Base-by-base conservation (phyloP, 1,140 invertebrate genomes). In the fruit fly (Drosophila melanogaster) region DNA sequence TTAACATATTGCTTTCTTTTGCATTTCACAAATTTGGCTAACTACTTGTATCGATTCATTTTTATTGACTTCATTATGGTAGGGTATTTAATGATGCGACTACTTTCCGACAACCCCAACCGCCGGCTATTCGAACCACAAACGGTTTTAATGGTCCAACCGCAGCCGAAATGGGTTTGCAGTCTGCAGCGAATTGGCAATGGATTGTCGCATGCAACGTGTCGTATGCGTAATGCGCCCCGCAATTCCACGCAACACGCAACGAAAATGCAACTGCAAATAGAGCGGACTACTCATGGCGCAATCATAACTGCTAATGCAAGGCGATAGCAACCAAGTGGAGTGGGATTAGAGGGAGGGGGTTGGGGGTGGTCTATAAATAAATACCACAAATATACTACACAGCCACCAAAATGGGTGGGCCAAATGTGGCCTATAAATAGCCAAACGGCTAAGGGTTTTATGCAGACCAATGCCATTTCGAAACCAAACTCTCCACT, bases 221-320 rank as follows among this genome's bases (percentile, higher is more conserved):
- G 71, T 62, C 71, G 67, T 73, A 72, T 72, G 50, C 69, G 67
- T 74, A 61, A 64, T 64, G 47, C 41, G 43, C 24, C 33, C 40
- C 35, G 30, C 12, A 15, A 22, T 37, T 40, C 15, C 51, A 14
- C n/a, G 22, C 30, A 41, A 7, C 33, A 12, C 47, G 54, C 60
- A 38, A 38, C 12, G 22, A 51, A 38, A 46, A 37, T 26, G 15
- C 41, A 15, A n/a, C 22, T 51, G 49, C 41, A 49, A 49, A 49
- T n/a, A 49, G 4, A 14, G 6, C 14, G 14, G n/a, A 49, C 15
- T 49, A 10, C 24, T 30, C 24, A 3, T 10, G 8, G 46, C 41
- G 47, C 47, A 33, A 50, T 50, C 17, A 62, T 58, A 43, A 26
- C 35, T 14, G 57, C 58, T 64, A 54, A 69, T 54, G 54, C 47